phyloP scores from a whole-genome alignment of 1,140 invertebrate genomes.

The Coptotermes formosanus region DNA sequence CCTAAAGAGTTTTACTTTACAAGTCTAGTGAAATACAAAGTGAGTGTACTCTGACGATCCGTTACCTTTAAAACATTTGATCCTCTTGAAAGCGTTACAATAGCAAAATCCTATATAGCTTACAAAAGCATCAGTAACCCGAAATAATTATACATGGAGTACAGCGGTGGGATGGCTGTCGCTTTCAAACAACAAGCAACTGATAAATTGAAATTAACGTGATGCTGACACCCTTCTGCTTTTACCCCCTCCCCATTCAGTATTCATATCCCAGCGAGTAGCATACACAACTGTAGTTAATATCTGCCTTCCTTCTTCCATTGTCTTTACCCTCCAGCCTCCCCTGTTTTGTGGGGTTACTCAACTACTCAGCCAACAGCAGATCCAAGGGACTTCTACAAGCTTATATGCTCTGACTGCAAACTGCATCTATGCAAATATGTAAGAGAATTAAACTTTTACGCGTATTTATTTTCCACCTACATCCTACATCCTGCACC shows the following conservation, averaged over 20 bases:
- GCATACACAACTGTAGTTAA: conserved; percentile 15
- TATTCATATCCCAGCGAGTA: conserved; percentile 12
- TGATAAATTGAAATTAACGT: conserved; percentile 19
- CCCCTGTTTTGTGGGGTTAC: neutral
- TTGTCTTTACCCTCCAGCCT: conserved; percentile 17
- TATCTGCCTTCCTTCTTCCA: conserved; percentile 11
- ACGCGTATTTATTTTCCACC: no score
- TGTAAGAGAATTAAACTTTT: no score
- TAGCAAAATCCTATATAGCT: conserved; percentile 19
- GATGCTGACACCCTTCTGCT: conserved; percentile 16
- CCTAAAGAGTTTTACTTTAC: no score
- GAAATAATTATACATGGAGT: conserved; percentile 13
- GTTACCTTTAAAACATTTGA: conserved; percentile 11
- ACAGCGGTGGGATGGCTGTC: neutral
- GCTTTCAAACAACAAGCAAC: conserved; percentile 7
- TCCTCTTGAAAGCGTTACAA: conserved; percentile 11
- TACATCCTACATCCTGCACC: no score
- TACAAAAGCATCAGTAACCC: conserved; percentile 15
- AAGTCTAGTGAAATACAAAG: neutral
- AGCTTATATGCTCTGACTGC: no score
- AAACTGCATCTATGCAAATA: no score
- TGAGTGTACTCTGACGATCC: conserved; percentile 1
- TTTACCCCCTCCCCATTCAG: conserved; percentile 8
- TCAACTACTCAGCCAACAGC: neutral
- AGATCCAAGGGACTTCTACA: neutral